Conservation (phyloP, 2,888 invertebrate species). For the Mesorhabditis belari region DNA sequence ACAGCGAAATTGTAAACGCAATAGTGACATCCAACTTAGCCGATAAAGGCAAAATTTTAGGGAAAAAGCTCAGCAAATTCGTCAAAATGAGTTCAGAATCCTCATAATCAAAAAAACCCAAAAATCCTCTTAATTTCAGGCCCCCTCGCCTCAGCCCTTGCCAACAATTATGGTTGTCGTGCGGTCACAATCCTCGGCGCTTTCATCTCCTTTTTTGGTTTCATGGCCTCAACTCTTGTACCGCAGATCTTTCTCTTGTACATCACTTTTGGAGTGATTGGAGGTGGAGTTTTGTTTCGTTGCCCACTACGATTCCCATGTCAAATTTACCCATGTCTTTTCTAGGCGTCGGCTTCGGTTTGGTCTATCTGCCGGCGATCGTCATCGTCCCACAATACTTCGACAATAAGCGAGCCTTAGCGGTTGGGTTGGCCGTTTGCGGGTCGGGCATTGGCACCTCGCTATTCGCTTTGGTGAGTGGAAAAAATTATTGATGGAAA, state of each 20-base stretch:
- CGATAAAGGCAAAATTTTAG: neutral
- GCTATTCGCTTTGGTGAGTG: conserved; percentile 66
- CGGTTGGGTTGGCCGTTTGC: conserved; percentile 86
- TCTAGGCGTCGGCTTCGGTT: conserved; percentile 82
- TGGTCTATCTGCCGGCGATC: conserved; percentile 94
- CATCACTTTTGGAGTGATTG: conserved; percentile 82
- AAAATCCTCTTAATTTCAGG: conserved; percentile 63
- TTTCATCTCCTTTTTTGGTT: conserved; percentile 66
- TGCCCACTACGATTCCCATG: too few relatives aligned
- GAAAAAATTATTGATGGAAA: too few relatives aligned
- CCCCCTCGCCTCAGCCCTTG: conserved; percentile 86
- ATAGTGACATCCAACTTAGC: neutral
- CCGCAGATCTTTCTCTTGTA: conserved; percentile 63
- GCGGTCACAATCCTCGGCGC: conserved; percentile 82
- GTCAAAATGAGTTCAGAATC: neutral
- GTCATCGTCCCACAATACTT: conserved; percentile 96
- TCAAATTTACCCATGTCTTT: conserved; percentile 2
- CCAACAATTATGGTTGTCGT: conserved; percentile 89
- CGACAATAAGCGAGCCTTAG: conserved; percentile 82
- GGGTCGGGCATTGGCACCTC: conserved; percentile 94
- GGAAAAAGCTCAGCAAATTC: neutral
- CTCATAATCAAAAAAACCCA: neutral
- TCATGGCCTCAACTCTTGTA: conserved; percentile 75
- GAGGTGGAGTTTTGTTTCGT: conserved; percentile 60
- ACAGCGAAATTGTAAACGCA: neutral